These are phyloP conservation scores for Papilio polytes DNA, from an alignment of 1,140 invertebrate species.

Conservation along the genomic window DNA sequence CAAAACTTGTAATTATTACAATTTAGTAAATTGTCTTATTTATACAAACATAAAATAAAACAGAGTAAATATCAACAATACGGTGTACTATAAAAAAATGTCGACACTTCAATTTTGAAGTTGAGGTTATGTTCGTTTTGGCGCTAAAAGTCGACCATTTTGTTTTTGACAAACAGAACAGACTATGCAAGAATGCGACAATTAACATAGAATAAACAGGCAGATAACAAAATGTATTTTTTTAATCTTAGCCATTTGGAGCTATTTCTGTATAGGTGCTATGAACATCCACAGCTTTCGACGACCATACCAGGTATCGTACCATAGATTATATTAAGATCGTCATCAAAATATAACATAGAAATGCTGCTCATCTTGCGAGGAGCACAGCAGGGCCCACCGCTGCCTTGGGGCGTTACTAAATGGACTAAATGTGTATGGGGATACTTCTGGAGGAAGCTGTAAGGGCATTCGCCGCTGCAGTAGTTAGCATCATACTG, in stretches of 20 bases:
- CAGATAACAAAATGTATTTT: not conserved
- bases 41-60: too few species aligned
- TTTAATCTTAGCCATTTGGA: constrained; percentile 45
- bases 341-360: constrained; percentile 96
- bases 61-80: too few species aligned
- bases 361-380: constrained; percentile 94
- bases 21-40: too few species aligned
- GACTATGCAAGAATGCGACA: not conserved
- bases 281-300: constrained; percentile 96
- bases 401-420: constrained; percentile 87
- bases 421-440: constrained; percentile 97
- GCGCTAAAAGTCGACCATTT: not conserved
- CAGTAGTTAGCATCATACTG: constrained; percentile 98
- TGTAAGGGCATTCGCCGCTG: constrained; percentile 96
- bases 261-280: constrained; percentile 69
- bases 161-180: not conserved
- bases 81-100: not conserved
- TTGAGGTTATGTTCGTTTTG: not conserved
- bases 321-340: constrained; percentile 94
- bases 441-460: constrained; percentile 94
- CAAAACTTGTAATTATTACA: too few species aligned
- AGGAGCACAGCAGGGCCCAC: constrained; percentile 95
- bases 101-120: not conserved
- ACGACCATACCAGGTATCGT: constrained; percentile 96
- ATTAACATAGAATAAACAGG: not conserved